Base-by-base conservation (phyloP, 2,888 invertebrate genomes). In the Sinohyriopsis cumingii region DNA sequence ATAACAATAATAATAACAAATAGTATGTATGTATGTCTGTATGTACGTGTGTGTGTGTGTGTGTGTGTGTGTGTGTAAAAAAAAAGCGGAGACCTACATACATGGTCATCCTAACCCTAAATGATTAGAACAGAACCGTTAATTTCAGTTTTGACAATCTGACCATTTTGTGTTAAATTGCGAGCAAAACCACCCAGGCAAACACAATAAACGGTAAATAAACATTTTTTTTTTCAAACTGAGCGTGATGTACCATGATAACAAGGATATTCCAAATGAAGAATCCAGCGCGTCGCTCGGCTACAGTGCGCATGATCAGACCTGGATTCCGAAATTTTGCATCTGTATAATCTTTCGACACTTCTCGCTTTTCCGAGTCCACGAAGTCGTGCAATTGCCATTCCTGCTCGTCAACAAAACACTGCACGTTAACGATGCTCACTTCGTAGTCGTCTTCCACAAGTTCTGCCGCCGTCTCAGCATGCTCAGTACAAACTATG, bases 201-300 rank as follows among this genome's bases (percentile, higher is more conserved):
- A 15, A 45, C 15, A 45, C 2, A 3, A 15, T 45, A 45, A 3
- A 45, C 45, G 45, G 15, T 15, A 45, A 33, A 45, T 15, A 45
- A 15, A 45, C 15, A 45, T 15, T 5, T 45, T 33, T 33, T 33
- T 33, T 5, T 45, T 45, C 45, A 0, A 45, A 45, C 45, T 45
- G 45, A 45, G 45, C 15, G 45, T 45, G 45, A 28, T 79, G 76
- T 70, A 88, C 88, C 85, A 88, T 88, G 60, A 89, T 84, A 3
- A 88, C 76, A 69, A 89, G 84, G 55, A 89, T 88, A 68, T 89
- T 89, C 84, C 88, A 89, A 66, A 88, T 78, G 76, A 89, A 89
- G 77, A 88, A 89, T 18, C 89, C 89, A 5, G 88, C 85, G 53
- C 86, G 74, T 59, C 89, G 65, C 59, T 82, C 83, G 18, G 87